Evolutionary conservation across 1,140 invertebrate genomes (phyloP).

Genomic region (Brachionus sp.): DNA sequence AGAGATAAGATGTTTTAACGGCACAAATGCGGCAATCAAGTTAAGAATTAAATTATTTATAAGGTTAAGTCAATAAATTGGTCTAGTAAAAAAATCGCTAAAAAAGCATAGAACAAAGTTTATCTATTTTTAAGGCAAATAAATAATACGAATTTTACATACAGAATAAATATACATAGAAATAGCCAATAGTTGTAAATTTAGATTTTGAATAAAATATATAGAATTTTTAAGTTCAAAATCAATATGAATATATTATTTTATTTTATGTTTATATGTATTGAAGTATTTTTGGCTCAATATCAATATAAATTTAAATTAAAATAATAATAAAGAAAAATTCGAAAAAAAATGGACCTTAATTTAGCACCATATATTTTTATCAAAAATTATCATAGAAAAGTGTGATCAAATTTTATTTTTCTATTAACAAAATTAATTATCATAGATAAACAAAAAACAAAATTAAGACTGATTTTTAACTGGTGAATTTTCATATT

Average conservation of each 20-base stretch:
- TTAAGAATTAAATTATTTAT: too few relatives aligned
- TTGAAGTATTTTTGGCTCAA: background rate
- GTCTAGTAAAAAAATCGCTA: background rate
- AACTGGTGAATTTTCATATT: background rate
- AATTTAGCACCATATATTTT: slow-evolving; percentile 43
- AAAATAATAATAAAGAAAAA: background rate
- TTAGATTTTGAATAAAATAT: background rate
- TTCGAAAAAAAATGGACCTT: background rate
- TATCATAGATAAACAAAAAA: background rate
- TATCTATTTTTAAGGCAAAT: background rate
- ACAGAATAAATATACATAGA: background rate
- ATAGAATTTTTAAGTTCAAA: slow-evolving; percentile 31
- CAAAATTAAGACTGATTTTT: background rate
- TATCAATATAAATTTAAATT: background rate
- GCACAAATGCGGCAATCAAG: background rate
- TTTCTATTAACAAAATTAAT: background rate
- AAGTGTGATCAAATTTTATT: background rate
- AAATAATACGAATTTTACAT: background rate
- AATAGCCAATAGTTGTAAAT: background rate
- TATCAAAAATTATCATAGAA: slow-evolving; percentile 19
- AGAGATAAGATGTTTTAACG: too few relatives aligned
- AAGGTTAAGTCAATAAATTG: background rate
- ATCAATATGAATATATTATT: slow-evolving; percentile 2
- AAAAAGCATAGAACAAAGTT: background rate
- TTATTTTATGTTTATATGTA: background rate